Conservation (phyloP, 2,797 vertebrate species). For the Poeciliopsis turneri region DNA sequence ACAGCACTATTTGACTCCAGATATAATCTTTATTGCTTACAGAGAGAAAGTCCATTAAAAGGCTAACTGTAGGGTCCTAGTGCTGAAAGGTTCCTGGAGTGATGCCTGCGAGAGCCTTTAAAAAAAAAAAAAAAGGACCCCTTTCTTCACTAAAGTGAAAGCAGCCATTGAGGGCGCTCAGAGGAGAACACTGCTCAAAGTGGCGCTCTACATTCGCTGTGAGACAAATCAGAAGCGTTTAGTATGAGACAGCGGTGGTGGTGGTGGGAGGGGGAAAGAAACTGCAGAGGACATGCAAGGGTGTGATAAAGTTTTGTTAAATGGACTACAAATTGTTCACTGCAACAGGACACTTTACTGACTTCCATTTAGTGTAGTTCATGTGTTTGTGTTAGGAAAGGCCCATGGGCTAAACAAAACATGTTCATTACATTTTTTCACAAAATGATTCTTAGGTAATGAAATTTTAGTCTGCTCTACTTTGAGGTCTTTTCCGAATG, state of each 20-base stretch:
- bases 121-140: conserved; percentile 54
- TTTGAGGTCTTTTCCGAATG: no score
- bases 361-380: neutral
- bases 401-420: no score
- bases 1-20: conserved; percentile 66
- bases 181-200: conserved; percentile 57
- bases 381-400: neutral
- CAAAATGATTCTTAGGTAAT: no score
- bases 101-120: conserved; percentile 61
- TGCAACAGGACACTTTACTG: neutral
- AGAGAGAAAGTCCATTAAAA: conserved; percentile 73
- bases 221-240: conserved; percentile 67
- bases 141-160: conserved; percentile 63
- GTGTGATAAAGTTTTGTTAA: conserved; percentile 49
- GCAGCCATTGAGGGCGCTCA: conserved; percentile 67
- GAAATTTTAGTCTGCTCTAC: no score
- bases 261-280: conserved; percentile 9
- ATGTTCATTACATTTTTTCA: no score
- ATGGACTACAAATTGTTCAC: conserved; percentile 6
- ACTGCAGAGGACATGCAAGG: conserved; percentile 37
- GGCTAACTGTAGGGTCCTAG: conserved; percentile 54
- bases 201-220: conserved; percentile 57
- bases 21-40: conserved; percentile 77
- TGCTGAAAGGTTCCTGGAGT: conserved; percentile 65
- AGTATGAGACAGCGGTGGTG: conserved; percentile 43